Percentiles rank a stretch among this genome's conserved stretches.
Conservation (phyloP, 2,113 vertebrate species). For the Brachyistius frenatus region DNA sequence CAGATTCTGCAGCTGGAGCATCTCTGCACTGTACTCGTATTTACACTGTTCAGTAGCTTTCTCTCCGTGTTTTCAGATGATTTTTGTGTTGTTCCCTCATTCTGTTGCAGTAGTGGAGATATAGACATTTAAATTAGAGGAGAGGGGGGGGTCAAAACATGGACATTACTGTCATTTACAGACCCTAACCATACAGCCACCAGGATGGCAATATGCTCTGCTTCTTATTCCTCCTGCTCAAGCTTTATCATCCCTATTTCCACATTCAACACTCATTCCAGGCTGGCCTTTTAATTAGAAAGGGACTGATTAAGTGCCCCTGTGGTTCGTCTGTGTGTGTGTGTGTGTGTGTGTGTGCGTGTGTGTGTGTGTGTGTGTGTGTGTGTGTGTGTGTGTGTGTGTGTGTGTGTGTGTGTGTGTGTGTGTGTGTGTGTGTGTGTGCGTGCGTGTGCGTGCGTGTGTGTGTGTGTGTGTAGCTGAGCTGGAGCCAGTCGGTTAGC, state of each 20-base stretch:
- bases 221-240: conserved; percentile 38
- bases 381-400: too few species aligned
- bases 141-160: neutral
- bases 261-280: conserved; percentile 72
- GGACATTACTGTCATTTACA: neutral
- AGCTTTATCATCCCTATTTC: conserved; percentile 70
- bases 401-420: neutral
- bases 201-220: neutral
- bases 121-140: neutral
- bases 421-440: conserved; percentile 10
- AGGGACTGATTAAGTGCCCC: conserved; percentile 80
- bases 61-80: neutral
- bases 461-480: conserved; percentile 14
- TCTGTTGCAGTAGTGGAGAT: neutral
- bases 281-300: conserved; percentile 82
- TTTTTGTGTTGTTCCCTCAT: neutral
- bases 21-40: conserved; percentile 35
- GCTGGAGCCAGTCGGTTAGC: conserved; percentile 60
- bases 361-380: too few species aligned
- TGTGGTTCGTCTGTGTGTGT: conserved; percentile 43
- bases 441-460: neutral
- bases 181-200: neutral
- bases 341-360: neutral
- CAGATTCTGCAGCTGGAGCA: conserved; percentile 26
- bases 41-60: conserved; percentile 29